Conservation (phyloP, 2,797 vertebrate species). For the Chiloscyllium punctatum region DNA sequence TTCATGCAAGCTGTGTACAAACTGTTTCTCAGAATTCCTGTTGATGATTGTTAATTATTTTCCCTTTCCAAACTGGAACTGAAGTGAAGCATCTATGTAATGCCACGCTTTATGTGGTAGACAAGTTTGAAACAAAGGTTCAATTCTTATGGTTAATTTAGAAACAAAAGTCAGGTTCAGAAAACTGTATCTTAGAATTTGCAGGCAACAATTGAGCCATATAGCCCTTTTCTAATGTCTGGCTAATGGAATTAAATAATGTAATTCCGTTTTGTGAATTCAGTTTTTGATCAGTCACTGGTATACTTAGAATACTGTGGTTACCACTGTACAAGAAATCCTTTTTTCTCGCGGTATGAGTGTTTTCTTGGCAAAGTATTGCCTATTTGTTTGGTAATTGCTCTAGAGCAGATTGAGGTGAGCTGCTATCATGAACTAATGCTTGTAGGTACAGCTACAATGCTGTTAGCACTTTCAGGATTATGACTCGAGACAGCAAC, state of each 20-base stretch:
- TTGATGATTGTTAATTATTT: background rate
- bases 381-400: no score
- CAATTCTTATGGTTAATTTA: background rate
- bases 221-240: background rate
- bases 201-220: background rate
- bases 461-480: no score
- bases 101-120: background rate
- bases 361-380: no score
- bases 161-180: background rate
- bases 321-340: background rate
- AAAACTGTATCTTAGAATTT: background rate
- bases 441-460: no score
- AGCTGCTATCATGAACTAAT: no score
- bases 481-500: no score
- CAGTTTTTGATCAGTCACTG: background rate
- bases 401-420: no score
- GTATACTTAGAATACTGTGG: no score
- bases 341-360: no score
- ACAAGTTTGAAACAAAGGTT: background rate
- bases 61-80: conserved; percentile 1
- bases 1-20: no score
- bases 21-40: background rate
- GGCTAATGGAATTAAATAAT: no score
- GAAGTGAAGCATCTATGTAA: background rate
- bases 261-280: background rate